Conservation (phyloP, 2,113 vertebrate genomes). For the Mastomys coucha region DNA sequence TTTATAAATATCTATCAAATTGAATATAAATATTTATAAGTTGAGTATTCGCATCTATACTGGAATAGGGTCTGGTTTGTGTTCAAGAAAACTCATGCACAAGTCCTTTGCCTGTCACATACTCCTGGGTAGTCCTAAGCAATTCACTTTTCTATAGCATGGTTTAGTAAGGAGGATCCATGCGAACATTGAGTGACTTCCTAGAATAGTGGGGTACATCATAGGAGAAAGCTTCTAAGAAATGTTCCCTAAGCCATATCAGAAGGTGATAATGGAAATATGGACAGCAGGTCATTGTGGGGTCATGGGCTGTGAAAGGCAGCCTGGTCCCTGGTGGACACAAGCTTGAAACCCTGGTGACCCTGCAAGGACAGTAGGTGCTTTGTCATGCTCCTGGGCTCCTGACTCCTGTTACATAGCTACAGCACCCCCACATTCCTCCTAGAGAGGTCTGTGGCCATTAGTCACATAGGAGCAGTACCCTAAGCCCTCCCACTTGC, state of each 20-base stretch:
- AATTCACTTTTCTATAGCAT: not conserved
- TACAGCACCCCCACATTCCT: too few species aligned
- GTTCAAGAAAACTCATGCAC: slow-evolving; percentile 24
- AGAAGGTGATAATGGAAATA: not conserved
- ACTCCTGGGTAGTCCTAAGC: not conserved
- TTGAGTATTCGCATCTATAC: not conserved
- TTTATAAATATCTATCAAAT: not conserved
- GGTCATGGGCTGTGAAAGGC: too few species aligned
- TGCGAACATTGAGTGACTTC: not conserved
- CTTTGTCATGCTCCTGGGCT: too few species aligned
- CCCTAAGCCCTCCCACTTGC: too few species aligned
- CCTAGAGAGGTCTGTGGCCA: too few species aligned
- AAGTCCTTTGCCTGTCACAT: not conserved
- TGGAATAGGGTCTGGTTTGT: not conserved
- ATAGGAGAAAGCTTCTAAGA: not conserved
- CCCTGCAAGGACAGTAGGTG: too few species aligned
- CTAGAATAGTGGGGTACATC: not conserved
- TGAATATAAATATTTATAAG: not conserved
- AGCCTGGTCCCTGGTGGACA: too few species aligned
- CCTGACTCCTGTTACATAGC: too few species aligned
- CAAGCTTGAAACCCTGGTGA: too few species aligned
- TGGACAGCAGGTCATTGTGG: not conserved
- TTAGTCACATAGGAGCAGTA: too few species aligned
- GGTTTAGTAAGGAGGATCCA: slow-evolving; percentile 2
- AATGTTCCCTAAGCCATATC: not conserved